Conservation (phyloP, 64 coral and sea anemone genomes). For the Porites lutea region DNA sequence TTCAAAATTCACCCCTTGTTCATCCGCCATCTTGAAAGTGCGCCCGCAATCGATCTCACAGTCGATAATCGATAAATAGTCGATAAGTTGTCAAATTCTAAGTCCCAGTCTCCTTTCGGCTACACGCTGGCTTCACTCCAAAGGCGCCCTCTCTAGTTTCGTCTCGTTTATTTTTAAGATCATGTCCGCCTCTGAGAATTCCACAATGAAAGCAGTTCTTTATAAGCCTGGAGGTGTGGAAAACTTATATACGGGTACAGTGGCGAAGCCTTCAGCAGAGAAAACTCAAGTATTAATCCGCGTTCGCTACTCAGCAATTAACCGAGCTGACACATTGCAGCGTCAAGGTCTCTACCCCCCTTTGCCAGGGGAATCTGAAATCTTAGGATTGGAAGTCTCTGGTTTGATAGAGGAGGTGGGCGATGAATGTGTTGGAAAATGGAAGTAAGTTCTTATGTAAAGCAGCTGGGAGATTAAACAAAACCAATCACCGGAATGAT, state of each 20-base stretch:
- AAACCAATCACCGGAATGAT: not conserved
- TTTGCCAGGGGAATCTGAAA: constrained; percentile 85
- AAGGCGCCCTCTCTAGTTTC: too few species aligned
- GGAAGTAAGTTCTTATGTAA: constrained; percentile 66
- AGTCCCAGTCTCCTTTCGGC: too few species aligned
- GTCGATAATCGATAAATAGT: too few species aligned
- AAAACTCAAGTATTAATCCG: constrained; percentile 72
- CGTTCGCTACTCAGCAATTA: constrained; percentile 81
- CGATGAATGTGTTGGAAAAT: constrained; percentile 68
- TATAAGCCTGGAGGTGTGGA: constrained; percentile 78
- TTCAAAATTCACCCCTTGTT: not conserved
- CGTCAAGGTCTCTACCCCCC: constrained; percentile 76
- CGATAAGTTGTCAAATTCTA: too few species aligned
- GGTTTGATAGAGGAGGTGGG: constrained; percentile 85
- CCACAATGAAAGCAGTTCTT: constrained; percentile 84
- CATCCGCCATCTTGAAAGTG: constrained; percentile 64
- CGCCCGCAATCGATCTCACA: not conserved
- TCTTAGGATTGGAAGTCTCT: constrained; percentile 90
- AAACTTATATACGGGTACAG: constrained; percentile 57
- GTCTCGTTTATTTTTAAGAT: not conserved
- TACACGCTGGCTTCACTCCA: too few species aligned
- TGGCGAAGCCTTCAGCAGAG: constrained; percentile 52
- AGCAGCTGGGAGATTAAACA: not conserved
- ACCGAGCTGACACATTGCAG: constrained; percentile 93
- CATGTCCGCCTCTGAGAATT: not conserved